phyloP scores from a whole-genome alignment of 2,113 vertebrate species.

The Archocentrus centrarchus region DNA sequence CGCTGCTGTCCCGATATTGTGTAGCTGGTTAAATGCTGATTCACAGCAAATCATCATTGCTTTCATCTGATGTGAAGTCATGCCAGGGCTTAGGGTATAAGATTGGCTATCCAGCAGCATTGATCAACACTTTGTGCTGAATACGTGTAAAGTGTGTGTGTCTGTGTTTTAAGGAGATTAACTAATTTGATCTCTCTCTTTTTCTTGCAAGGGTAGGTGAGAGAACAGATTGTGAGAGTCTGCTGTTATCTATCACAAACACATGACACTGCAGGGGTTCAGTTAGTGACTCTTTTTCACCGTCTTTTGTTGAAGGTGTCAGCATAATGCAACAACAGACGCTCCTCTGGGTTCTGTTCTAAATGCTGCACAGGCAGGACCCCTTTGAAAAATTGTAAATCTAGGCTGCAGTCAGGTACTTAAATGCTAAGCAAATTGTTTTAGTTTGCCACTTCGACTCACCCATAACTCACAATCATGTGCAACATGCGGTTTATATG shows the following conservation, averaged over 20 bases:
- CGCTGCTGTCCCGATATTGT: conserved; percentile 26
- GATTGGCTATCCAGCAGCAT: conserved; percentile 57
- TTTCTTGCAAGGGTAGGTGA: conserved; percentile 38
- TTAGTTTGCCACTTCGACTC: neutral
- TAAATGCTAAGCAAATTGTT: conserved; percentile 21
- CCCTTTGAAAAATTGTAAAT: conserved; percentile 13
- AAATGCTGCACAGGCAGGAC: conserved; percentile 29
- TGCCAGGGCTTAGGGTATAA: conserved; percentile 56
- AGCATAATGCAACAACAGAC: conserved; percentile 58
- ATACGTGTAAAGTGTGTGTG: conserved; percentile 32
- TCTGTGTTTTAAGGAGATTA: conserved; percentile 49
- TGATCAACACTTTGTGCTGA: conserved; percentile 75
- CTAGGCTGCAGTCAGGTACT: conserved; percentile 17
- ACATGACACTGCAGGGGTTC: conserved; percentile 49
- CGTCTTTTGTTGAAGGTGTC: conserved; percentile 52
- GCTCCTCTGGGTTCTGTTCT: conserved; percentile 45
- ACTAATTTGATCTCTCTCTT: conserved; percentile 61
- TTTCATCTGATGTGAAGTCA: conserved; percentile 63
- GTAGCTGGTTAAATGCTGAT: conserved; percentile 61
- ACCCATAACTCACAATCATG: neutral
- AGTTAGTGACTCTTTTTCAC: conserved; percentile 41
- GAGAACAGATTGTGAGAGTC: conserved; percentile 68
- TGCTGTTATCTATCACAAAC: conserved; percentile 62
- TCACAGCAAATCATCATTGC: conserved; percentile 52
- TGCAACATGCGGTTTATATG: neutral